Evolutionary conservation across 2,797 vertebrate species (phyloP).

Genomic region (Schizopygopsis malacanthus): DNA sequence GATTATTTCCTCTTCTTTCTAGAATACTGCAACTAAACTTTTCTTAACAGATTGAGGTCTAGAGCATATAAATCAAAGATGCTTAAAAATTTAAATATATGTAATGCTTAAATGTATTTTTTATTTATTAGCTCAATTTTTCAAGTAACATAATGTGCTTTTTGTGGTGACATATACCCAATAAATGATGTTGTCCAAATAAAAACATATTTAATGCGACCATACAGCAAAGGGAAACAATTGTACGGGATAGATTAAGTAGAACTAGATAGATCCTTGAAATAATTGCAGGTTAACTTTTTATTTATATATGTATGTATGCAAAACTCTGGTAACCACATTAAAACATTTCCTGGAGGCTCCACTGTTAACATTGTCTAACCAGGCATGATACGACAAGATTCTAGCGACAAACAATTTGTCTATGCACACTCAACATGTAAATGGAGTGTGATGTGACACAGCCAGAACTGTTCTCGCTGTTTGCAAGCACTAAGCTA

Average conservation of each 20-base stretch:
- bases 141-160: background rate
- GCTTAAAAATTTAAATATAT: too few relatives aligned
- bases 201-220: background rate
- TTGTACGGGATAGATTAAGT: background rate
- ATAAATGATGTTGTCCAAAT: background rate
- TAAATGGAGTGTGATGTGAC: background rate
- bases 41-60: too few relatives aligned
- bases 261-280: background rate
- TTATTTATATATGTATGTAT: background rate
- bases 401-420: background rate
- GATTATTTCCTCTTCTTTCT: background rate
- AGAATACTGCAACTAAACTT: too few relatives aligned
- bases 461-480: background rate
- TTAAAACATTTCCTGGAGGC: background rate
- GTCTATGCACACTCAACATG: background rate
- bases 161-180: background rate
- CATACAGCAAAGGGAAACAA: background rate
- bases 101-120: too few relatives aligned
- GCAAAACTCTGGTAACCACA: background rate
- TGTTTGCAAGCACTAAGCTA: background rate
- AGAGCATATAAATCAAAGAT: too few relatives aligned
- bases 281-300: background rate
- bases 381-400: background rate
- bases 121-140: too few relatives aligned
- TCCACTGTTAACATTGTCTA: background rate